These are phyloP conservation scores for Siphamia tubifer DNA, from an alignment of 2,113 vertebrate genomes.

Conservation along the genomic window DNA sequence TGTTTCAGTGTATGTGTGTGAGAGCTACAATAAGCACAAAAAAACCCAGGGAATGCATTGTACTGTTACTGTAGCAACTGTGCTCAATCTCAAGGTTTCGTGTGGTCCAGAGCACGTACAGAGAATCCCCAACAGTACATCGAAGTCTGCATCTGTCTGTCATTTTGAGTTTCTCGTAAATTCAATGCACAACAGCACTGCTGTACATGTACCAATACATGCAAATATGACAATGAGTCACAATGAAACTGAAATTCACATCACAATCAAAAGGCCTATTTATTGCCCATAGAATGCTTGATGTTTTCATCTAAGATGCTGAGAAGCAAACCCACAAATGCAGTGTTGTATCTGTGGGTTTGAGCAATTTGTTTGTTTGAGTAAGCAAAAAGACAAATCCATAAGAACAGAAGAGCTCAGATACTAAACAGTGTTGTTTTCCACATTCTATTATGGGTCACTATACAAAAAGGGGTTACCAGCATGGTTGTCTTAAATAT, in stretches of 20 bases:
- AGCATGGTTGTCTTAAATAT: no score
- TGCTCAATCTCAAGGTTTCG: not conserved
- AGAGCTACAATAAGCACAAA: not conserved
- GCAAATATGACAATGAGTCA: not conserved
- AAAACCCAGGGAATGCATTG: slow-evolving; percentile 3
- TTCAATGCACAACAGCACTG: not conserved
- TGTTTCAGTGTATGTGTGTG: not conserved
- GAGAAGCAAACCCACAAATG: no score
- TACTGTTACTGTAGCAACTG: slow-evolving; percentile 29
- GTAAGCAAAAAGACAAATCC: no score
- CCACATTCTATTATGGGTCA: no score
- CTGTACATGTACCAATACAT: not conserved
- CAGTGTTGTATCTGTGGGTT: no score
- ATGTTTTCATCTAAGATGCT: no score
- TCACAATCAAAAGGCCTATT: not conserved
- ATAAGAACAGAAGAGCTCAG: no score
- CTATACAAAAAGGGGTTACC: no score
- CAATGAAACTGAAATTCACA: not conserved
- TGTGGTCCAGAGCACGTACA: not conserved
- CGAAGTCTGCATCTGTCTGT: no score
- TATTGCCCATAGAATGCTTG: no score
- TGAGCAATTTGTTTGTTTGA: no score
- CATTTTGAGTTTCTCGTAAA: not conserved
- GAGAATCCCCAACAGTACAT: not conserved
- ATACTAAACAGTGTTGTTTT: no score